Conservation (phyloP, 53 echinoderm and acorn worm genomes). For the Holothuria scabra region DNA sequence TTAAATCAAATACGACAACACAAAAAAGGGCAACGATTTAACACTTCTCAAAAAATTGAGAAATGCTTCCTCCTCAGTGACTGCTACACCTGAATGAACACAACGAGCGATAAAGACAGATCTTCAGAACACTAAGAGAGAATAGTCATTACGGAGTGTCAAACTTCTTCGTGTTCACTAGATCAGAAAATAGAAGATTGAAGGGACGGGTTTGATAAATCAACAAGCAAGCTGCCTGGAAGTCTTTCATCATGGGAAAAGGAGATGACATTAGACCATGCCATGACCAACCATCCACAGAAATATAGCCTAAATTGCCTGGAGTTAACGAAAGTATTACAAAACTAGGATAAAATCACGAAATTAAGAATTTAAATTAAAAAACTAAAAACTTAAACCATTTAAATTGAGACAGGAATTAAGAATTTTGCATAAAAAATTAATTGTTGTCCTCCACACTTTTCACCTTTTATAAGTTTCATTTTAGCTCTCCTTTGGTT, state of each 20-base stretch:
- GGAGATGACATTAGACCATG: too few species aligned
- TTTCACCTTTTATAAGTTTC: too few species aligned
- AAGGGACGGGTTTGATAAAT: slow-evolving; percentile 1
- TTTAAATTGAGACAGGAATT: too few species aligned
- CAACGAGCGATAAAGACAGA: slow-evolving; percentile 3
- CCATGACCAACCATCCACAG: background rate
- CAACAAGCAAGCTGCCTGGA: slow-evolving; percentile 7
- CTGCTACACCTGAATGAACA: slow-evolving; percentile 1
- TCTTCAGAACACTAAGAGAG: slow-evolving; percentile 2
- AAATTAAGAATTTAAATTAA: background rate
- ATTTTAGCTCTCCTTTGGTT: too few species aligned
- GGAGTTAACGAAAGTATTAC: background rate
- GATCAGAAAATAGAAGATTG: slow-evolving; percentile 1
- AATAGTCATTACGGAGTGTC: slow-evolving; percentile 28
- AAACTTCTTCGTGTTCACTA: background rate
- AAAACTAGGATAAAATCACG: background rate
- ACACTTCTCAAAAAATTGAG: slow-evolving; percentile 14
- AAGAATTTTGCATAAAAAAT: too few species aligned
- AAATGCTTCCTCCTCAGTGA: background rate
- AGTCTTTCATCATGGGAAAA: background rate
- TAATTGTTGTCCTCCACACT: too few species aligned
- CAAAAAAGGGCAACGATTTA: slow-evolving; percentile 24
- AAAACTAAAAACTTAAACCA: too few species aligned
- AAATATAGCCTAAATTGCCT: background rate
- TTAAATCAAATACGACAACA: slow-evolving; percentile 5